These are phyloP conservation scores for Hirtodrosophila alboralis DNA, from an alignment of 2,888 invertebrate genomes.

Conservation along the genomic window DNA sequence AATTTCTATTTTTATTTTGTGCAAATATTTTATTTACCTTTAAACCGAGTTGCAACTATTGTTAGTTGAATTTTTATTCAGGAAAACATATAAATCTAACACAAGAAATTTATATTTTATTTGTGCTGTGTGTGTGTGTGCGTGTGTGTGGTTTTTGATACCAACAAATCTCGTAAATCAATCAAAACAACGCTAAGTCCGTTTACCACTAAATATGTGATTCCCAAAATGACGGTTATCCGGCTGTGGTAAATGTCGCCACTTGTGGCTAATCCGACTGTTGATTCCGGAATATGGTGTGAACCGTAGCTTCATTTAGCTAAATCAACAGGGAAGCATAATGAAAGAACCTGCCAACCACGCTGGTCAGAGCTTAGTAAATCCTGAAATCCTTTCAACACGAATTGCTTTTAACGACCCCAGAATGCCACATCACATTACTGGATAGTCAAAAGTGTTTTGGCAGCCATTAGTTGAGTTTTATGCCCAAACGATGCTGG, in stretches of 20 bases:
- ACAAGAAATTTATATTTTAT: too few relatives aligned
- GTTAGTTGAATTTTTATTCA: too few relatives aligned
- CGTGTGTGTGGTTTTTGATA: conserved; percentile 27
- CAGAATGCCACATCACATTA: conserved; percentile 43
- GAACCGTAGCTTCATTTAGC: conserved; percentile 42
- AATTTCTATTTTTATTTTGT: too few relatives aligned
- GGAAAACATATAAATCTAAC: too few relatives aligned
- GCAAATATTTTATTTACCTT: too few relatives aligned
- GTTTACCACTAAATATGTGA: conserved; percentile 54
- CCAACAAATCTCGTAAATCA: conserved; percentile 57
- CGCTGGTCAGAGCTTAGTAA: conserved; percentile 39
- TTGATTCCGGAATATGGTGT: conserved; percentile 6
- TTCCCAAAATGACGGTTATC: conserved; percentile 43
- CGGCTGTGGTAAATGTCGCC: conserved; percentile 17
- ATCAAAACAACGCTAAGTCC: conserved; percentile 43
- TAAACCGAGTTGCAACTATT: too few relatives aligned
- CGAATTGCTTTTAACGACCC: conserved; percentile 57
- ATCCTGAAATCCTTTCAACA: conserved; percentile 74
- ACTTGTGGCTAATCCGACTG: conserved; percentile 19
- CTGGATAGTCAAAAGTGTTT: conserved; percentile 32
- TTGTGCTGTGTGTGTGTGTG: not conserved
- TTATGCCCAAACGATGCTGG: conserved; percentile 15
- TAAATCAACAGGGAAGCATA: conserved; percentile 17
- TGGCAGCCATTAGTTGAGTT: conserved; percentile 60
- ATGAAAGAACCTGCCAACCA: conserved; percentile 19